Conservation (phyloP, 2,113 vertebrate genomes). For the Lynx canadensis region DNA sequence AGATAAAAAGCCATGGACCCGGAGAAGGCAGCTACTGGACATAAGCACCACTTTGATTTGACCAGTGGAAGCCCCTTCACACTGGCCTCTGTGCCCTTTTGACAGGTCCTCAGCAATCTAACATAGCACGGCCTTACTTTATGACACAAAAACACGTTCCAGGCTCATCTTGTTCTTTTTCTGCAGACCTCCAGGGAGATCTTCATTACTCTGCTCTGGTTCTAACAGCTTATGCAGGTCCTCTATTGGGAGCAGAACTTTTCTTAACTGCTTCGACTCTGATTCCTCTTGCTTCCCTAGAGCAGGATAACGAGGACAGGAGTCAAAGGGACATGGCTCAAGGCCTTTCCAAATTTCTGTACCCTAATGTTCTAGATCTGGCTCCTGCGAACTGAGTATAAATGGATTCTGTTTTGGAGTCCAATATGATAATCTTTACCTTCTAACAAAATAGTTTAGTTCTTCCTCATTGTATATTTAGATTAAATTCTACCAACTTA, state of each 20-base stretch:
- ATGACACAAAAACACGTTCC: neutral
- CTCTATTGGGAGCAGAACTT: neutral
- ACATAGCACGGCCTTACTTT: neutral
- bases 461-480: neutral
- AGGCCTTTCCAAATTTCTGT: neutral
- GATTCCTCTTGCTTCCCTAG: neutral
- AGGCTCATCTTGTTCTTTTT: neutral
- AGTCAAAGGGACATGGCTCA: neutral
- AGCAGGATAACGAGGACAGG: neutral
- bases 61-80: neutral
- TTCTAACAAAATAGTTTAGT: neutral
- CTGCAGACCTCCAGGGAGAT: neutral
- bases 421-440: neutral
- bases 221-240: fast-evolving
- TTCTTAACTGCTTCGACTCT: neutral
- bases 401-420: neutral
- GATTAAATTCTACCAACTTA: neutral
- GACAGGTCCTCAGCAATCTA: neutral
- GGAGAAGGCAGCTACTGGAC: neutral
- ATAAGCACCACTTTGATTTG: neutral
- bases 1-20: neutral
- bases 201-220: neutral
- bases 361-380: neutral
- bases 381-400: neutral
- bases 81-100: neutral